These are phyloP conservation scores for Plebejus melissa DNA, from an alignment of 2,888 invertebrate species.

Conservation along the genomic window DNA sequence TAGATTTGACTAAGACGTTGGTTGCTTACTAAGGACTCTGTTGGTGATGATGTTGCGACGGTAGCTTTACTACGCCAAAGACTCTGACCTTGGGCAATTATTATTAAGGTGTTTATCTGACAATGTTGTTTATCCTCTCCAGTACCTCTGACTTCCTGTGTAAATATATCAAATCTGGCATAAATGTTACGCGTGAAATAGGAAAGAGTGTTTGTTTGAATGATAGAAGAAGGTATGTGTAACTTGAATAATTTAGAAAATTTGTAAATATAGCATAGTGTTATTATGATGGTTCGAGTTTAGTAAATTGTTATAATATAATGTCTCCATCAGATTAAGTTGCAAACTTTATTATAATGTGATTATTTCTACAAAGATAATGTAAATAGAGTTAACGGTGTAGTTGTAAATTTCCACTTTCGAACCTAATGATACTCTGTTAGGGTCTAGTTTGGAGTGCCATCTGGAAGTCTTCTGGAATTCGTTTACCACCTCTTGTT, in stretches of 20 bases:
- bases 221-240: background rate
- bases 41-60: background rate
- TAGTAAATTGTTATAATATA: background rate
- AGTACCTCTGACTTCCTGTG: background rate
- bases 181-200: background rate
- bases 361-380: background rate
- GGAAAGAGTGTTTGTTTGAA: background rate
- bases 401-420: conserved; percentile 16
- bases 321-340: background rate
- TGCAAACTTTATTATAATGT: background rate
- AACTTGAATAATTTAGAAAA: background rate
- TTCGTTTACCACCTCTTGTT: conserved; percentile 30
- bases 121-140: background rate
- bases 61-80: conserved; percentile 4
- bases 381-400: background rate
- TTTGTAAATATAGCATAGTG: background rate
- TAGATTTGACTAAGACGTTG: background rate
- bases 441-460: conserved; percentile 31
- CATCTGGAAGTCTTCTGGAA: conserved; percentile 32
- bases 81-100: background rate
- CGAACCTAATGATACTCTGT: conserved; percentile 20
- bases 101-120: background rate
- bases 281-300: background rate
- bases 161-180: background rate
- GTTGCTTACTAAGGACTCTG: background rate